Percentiles rank a stretch among this genome's conserved stretches.
Evolutionary conservation across 2,113 vertebrate species (phyloP).

Genomic region (Acanthisitta chloris): DNA sequence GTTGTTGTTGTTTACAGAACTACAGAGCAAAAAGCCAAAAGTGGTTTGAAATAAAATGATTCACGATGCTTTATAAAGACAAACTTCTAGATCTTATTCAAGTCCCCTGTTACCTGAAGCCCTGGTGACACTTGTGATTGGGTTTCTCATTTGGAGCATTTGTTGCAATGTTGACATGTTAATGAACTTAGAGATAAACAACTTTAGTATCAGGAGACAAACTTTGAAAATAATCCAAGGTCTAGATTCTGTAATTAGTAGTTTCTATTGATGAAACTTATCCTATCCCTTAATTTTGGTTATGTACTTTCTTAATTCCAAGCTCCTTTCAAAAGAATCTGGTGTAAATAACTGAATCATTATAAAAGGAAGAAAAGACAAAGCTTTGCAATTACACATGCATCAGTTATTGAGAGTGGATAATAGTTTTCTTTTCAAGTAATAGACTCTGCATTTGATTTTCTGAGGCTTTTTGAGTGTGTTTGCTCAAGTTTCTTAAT

Average conservation of each 20-base stretch:
- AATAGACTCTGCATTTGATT: constrained; percentile 43
- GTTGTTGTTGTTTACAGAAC: not conserved
- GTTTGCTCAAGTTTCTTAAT: constrained; percentile 71
- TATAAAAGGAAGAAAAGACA: constrained; percentile 19
- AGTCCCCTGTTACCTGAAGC: not conserved
- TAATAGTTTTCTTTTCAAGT: constrained; percentile 23
- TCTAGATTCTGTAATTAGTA: not conserved
- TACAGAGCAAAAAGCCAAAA: not conserved
- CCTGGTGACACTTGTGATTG: not conserved
- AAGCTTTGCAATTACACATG: constrained; percentile 34
- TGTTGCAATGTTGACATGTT: not conserved
- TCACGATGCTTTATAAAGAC: not conserved
- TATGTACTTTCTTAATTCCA: not conserved
- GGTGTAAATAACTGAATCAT: constrained; percentile 27
- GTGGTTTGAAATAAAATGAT: not conserved
- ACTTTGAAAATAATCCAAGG: not conserved
- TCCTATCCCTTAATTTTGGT: not conserved
- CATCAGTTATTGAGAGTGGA: not conserved
- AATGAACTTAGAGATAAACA: not conserved
- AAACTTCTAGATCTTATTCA: not conserved
- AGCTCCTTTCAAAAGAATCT: constrained; percentile 37
- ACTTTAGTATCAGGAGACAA: not conserved
- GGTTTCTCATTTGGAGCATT: not conserved
- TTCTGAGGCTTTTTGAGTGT: constrained; percentile 51
- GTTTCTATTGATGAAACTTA: not conserved